Base-by-base conservation (phyloP, 2,113 vertebrate genomes). In the Gulo gulo region DNA sequence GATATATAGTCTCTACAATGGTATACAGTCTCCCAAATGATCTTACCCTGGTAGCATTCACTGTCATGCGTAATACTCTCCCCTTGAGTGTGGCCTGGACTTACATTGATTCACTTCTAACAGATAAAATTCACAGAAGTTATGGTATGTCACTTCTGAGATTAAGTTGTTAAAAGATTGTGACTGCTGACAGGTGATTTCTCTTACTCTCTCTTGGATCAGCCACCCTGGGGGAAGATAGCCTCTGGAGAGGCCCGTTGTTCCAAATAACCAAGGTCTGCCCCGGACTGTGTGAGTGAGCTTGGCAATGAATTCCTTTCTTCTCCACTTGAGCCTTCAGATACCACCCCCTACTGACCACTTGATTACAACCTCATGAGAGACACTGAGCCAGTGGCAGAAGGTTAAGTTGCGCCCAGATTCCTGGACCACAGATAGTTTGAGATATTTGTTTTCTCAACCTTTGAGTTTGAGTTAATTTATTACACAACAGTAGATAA, bases 81-180 rank as follows among this genome's bases (percentile, higher is more conserved):
- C 39, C 21, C 3, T 18, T 63, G 61, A 39, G 13, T 50, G 42
- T 88, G 52, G 52, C 52, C 42, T 88, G n/a, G 42, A 63, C 14
- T n/a, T 79, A 78, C 63, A 67, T 18, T 92, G 83, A 79, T 88
- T 95, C 55, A 89, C 50, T 79, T 84, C 59, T 78, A 50, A 92
- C 26, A 83, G 69, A 84, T 76, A 69, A 69, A 92, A 36, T 79
- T 36, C 23, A 73, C 69, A 92, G 47, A 78, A 78, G 7, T 92
- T 91, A 82, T 73, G 50, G 55, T 71, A 57, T 67, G 45, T 47
- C 14, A 57, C 20, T 91, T 80, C 26, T 81, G 24, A 81, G 55
- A 74, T 87, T 89, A 79, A 65, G 65, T 50, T 96, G 59, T 90
- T 91, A 47, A 79, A 92, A 88, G 55, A 89, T 4, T 34, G 8